phyloP scores from a whole-genome alignment of 2,113 vertebrate species.

The Oceanites oceanicus region DNA sequence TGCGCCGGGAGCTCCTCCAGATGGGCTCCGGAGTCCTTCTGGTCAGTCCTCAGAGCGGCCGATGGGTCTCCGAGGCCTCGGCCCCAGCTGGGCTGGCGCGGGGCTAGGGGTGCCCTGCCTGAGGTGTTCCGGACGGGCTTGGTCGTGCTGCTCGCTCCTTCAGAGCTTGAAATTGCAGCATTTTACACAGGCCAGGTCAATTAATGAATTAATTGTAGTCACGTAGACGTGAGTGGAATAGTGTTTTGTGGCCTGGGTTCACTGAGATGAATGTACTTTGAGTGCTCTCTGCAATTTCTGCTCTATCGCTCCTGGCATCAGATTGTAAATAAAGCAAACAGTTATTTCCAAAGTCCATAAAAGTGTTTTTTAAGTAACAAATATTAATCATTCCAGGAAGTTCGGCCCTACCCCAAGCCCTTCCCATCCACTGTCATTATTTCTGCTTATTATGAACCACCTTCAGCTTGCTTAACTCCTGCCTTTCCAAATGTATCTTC shows the following conservation, averaged over 20 bases:
- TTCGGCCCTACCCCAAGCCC: neutral
- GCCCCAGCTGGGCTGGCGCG: rapidly evolving
- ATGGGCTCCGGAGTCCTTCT: neutral
- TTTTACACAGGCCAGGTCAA: neutral
- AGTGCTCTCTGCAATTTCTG: rapidly evolving
- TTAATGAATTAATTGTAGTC: rapidly evolving
- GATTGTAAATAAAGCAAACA: neutral
- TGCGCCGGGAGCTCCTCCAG: too few species aligned
- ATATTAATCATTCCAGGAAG: neutral
- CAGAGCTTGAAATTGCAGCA: rapidly evolving
- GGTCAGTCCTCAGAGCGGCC: rapidly evolving
- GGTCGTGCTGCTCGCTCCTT: too few species aligned
- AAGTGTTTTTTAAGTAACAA: neutral
- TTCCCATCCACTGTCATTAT: neutral
- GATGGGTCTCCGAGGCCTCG: neutral
- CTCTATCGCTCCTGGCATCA: rapidly evolving
- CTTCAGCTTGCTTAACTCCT: neutral
- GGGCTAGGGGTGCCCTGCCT: neutral
- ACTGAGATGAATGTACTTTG: neutral
- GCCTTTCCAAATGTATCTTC: neutral
- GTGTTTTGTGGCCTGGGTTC: neutral
- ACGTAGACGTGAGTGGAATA: rapidly evolving
- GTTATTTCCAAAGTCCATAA: neutral
- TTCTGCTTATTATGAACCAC: rapidly evolving
- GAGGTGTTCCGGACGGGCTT: rapidly evolving